These are phyloP conservation scores for Patella vulgata DNA, from an alignment of 1,140 invertebrate species.

Conservation along the genomic window DNA sequence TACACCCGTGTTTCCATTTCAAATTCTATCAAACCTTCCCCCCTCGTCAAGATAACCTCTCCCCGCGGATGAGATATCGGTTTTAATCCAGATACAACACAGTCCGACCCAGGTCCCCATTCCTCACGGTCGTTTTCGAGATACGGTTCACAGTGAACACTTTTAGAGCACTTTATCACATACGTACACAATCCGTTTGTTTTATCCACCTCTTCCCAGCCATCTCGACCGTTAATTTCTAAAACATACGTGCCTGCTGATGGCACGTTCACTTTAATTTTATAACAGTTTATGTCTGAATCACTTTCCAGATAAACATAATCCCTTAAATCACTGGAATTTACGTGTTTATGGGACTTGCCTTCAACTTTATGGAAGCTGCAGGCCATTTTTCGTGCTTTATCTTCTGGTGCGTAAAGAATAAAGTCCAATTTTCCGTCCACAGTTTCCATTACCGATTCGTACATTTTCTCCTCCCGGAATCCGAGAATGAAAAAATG, in stretches of 20 bases:
- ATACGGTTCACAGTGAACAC: slow-evolving; percentile 2
- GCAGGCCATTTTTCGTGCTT: slow-evolving; percentile 9
- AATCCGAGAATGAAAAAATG: slow-evolving; percentile 15
- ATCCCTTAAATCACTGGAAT: slow-evolving; percentile 7
- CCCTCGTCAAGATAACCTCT: slow-evolving; percentile 9
- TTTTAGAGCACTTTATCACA: slow-evolving; percentile 10
- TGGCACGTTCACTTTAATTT: slow-evolving; percentile 15
- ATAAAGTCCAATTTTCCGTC: background rate
- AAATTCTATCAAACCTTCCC: slow-evolving; percentile 28
- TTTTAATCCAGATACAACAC: slow-evolving; percentile 12
- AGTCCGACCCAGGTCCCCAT: slow-evolving; percentile 30
- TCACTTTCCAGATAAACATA: slow-evolving; percentile 26
- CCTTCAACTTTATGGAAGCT: slow-evolving; percentile 6
- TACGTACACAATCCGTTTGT: slow-evolving; percentile 15
- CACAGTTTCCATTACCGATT: slow-evolving; percentile 1
- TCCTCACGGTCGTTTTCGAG: slow-evolving; percentile 25
- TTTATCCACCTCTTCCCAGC: slow-evolving; percentile 3
- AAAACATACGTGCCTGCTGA: slow-evolving; percentile 19
- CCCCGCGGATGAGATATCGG: slow-evolving; percentile 20
- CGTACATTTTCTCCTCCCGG: background rate
- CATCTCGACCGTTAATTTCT: slow-evolving; percentile 19
- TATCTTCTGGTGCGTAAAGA: slow-evolving; percentile 4
- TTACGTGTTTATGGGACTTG: background rate
- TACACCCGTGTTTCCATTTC: no score
- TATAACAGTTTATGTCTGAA: background rate